Evolutionary conservation across 2,113 vertebrate species (phyloP).

Genomic region (Prionailurus viverrinus): DNA sequence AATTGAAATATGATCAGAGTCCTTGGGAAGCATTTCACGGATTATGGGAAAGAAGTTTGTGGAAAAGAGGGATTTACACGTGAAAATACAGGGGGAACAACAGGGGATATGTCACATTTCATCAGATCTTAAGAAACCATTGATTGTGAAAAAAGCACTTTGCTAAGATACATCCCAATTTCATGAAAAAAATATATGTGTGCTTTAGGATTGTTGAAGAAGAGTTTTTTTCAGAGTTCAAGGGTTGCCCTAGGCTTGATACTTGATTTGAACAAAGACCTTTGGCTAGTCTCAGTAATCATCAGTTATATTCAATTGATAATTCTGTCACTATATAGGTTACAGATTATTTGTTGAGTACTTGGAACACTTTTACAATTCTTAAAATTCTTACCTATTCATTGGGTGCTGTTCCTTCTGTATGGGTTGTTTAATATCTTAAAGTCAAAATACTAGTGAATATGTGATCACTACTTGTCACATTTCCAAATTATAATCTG

Average conservation of each 20-base stretch:
- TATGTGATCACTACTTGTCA: neutral
- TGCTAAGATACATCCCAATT: neutral
- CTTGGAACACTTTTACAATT: neutral
- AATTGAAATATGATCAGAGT: constrained; percentile 18
- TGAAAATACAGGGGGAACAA: neutral
- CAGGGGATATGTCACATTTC: neutral
- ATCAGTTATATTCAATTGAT: neutral
- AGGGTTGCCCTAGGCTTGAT: neutral
- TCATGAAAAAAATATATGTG: neutral
- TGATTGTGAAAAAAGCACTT: neutral
- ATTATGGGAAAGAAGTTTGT: neutral
- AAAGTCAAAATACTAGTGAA: neutral
- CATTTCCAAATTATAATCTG: neutral
- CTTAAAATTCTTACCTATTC: constrained; percentile 23
- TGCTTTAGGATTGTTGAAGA: neutral
- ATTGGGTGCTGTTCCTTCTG: neutral
- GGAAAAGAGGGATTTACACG: neutral
- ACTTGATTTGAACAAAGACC: neutral
- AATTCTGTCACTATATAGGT: neutral
- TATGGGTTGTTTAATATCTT: neutral
- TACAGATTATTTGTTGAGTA: neutral
- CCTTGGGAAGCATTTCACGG: neutral
- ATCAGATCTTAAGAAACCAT: neutral
- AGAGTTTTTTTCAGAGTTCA: neutral
- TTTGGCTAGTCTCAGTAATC: neutral